A percentile compares a stretch with the other conserved stretches of the same genome.
Conservation (phyloP, 2,113 vertebrate species). For the Telmatochromis brachygnathus region DNA sequence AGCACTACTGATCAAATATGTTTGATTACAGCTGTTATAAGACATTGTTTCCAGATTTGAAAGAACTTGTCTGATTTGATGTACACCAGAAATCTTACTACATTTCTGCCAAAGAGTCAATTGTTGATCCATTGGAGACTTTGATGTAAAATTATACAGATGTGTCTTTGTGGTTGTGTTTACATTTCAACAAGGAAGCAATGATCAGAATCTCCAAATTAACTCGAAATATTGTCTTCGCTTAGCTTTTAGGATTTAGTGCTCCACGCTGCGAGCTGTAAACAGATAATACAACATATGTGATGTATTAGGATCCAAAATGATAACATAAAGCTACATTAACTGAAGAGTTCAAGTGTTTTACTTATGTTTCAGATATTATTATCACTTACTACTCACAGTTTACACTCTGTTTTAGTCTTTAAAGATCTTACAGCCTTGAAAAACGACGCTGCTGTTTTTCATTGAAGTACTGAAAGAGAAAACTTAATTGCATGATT, state of each 20-base stretch:
- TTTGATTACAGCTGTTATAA: background rate
- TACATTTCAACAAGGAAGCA: background rate
- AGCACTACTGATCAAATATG: background rate
- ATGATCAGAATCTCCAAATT: background rate
- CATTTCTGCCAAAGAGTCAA: background rate
- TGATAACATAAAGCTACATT: background rate
- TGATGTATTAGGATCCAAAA: background rate
- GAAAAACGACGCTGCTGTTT: background rate
- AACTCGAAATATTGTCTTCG: background rate
- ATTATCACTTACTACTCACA: background rate
- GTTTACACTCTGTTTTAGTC: background rate
- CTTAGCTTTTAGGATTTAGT: background rate
- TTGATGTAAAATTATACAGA: conserved; percentile 14
- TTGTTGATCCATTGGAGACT: background rate
- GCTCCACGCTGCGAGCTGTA: background rate
- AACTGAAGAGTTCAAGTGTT: background rate
- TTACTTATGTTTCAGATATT: background rate
- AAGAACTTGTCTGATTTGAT: background rate
- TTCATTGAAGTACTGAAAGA: background rate
- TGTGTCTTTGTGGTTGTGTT: conserved; percentile 2
- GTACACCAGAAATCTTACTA: background rate
- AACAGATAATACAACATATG: background rate
- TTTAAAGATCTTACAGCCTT: background rate
- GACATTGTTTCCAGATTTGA: background rate
- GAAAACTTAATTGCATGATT: background rate